Conservation (phyloP, 1,140 invertebrate genomes). For the Nephotettix cincticeps region DNA sequence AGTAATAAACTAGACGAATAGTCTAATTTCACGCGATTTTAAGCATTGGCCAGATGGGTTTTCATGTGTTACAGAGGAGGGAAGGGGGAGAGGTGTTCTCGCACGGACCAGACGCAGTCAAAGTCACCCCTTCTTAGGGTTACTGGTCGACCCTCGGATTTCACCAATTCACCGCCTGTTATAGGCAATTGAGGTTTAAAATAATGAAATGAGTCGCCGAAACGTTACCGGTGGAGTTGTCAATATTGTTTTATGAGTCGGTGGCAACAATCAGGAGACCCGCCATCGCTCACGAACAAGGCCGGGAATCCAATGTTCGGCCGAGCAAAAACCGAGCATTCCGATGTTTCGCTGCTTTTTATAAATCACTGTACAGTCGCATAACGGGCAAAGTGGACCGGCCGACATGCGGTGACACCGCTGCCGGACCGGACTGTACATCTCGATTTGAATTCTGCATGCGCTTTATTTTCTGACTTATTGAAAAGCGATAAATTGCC, state of each 20-base stretch:
- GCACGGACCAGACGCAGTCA: too few species aligned
- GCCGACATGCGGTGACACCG: not conserved
- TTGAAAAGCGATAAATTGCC: constrained; percentile 21
- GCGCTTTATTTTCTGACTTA: constrained; percentile 19
- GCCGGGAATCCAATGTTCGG: constrained; percentile 17
- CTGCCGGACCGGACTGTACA: constrained; percentile 1
- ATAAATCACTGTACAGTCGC: constrained; percentile 19
- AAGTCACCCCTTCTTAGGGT: too few species aligned
- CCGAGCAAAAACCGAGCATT: constrained; percentile 18
- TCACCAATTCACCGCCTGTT: too few species aligned
- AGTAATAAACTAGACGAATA: too few species aligned
- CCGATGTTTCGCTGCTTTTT: constrained; percentile 22
- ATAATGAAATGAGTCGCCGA: too few species aligned
- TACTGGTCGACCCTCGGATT: too few species aligned
- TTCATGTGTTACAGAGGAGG: too few species aligned
- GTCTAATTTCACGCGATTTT: too few species aligned
- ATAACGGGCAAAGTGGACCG: not conserved
- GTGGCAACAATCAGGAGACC: not conserved
- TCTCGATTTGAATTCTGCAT: constrained; percentile 21
- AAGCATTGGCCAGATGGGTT: too few species aligned
- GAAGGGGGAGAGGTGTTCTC: too few species aligned
- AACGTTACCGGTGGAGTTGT: too few species aligned
- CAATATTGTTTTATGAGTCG: constrained; percentile 11
- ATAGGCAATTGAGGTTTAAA: too few species aligned
- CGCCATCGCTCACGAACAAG: constrained; percentile 10